A percentile compares a stretch with the other conserved stretches of the same genome.
phyloP scores from a whole-genome alignment of 2,113 vertebrate species.

The Sapayoa aenigma region DNA sequence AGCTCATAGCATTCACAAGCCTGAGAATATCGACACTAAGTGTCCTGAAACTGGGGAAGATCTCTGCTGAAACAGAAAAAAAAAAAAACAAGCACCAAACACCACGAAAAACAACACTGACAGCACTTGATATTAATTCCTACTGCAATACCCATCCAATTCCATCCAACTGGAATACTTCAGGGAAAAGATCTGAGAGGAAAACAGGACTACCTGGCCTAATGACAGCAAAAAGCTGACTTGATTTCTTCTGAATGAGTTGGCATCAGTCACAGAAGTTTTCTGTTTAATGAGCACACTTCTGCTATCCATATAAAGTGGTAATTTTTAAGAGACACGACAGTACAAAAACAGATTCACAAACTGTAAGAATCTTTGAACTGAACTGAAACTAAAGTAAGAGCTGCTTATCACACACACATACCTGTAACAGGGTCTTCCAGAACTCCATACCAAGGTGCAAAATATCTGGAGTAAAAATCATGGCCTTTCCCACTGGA shows the following conservation, averaged over 20 bases:
- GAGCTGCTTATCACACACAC: neutral
- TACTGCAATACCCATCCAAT: neutral
- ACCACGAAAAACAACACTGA: neutral
- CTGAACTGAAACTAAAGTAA: neutral
- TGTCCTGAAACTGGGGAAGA: neutral
- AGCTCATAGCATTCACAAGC: neutral
- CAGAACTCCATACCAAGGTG: conserved; percentile 85
- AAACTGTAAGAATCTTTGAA: neutral
- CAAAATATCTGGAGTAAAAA: conserved; percentile 90
- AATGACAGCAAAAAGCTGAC: neutral
- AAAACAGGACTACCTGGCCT: neutral
- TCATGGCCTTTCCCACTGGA: conserved; percentile 76
- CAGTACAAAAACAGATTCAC: neutral
- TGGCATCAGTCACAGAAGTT: neutral
- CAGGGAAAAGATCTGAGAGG: neutral
- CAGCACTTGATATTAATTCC: neutral
- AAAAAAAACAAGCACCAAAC: neutral
- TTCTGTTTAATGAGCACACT: neutral
- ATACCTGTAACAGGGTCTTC: conserved; percentile 87
- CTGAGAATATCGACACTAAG: neutral
- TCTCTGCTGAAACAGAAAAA: neutral
- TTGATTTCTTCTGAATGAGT: neutral
- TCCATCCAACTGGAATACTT: neutral
- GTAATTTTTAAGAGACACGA: neutral
- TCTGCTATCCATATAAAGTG: neutral